Evolutionary conservation across 1,140 invertebrate genomes (phyloP), one percentile per base, ranked within the genome.

Genomic region (Tetragnatha versicolor): DNA sequence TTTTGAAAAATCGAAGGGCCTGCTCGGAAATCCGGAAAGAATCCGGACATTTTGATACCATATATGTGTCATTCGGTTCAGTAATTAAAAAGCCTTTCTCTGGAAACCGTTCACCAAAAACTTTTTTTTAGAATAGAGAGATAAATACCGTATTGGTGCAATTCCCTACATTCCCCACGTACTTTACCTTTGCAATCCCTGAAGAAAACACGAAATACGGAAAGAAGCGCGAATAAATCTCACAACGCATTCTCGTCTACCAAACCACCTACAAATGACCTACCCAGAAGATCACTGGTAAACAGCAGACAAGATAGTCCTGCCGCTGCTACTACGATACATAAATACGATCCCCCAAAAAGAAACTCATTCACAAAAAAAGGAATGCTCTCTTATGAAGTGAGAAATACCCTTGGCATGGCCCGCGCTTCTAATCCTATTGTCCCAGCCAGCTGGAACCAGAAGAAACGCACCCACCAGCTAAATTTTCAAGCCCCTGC

Each of bases 231-330:
- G n/a, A n/a, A n/a, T n/a, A n/a, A n/a, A n/a, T n/a, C 35, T 58
- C 33, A 58, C 14, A 58, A 58, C 9, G n/a, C 55, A 58, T 58
- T 58, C 22, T 20, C 14, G n/a, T 20, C 29, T 20, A 33, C n/a
- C n/a, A n/a, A n/a, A n/a, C n/a, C 55, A 33, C 55, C 55, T 58
- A 58, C 55, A 58, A 58, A 58, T 31, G 55, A 58, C 55, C 55
- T 58, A 58, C 55, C 31, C 35, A 33, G 35, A 9, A 33, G 29
- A 14, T 33, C 31, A n/a, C 55, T 58, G 14, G 27, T 58, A 33
- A 33, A 35, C 29, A 17, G 29, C 17, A 58, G 49, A 55, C 10
- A n/a, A n/a, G n/a, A n/a, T n/a, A n/a, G n/a, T n/a, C n/a, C n/a
- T 25, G 51, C 7, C 51, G 51, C 14, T 20, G 2, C n/a, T n/a